phyloP scores from a whole-genome alignment of 2,888 invertebrate genomes.

The Amblyteles armatorius region DNA sequence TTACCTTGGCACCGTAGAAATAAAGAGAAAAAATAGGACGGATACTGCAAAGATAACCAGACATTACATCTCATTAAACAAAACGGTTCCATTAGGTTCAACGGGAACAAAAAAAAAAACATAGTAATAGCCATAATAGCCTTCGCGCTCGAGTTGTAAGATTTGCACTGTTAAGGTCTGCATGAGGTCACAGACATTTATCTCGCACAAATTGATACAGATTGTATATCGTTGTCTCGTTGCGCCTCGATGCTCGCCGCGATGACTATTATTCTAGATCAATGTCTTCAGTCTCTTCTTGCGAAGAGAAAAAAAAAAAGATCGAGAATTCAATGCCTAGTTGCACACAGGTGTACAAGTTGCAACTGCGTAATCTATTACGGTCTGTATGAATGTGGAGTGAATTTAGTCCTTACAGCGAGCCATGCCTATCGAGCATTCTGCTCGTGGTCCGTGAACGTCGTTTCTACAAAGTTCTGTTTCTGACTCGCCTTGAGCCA shows the following conservation, averaged over 20 bases:
- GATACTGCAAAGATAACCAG: neutral
- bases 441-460: conserved; percentile 1
- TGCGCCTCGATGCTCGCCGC: neutral
- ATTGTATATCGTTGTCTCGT: conserved; percentile 27
- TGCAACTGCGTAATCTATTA: neutral
- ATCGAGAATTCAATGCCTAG: neutral
- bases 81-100: neutral
- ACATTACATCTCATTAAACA: conserved; percentile 3
- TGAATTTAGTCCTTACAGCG: conserved; percentile 1
- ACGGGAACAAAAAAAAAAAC: neutral
- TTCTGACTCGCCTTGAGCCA: conserved; percentile 76
- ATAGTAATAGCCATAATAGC: neutral
- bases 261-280: conserved; percentile 24
- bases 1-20: neutral
- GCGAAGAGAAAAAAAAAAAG: neutral
- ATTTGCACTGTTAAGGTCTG: conserved; percentile 6
- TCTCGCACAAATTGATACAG: conserved; percentile 28
- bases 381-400: neutral
- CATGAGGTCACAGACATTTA: conserved; percentile 34
- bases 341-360: neutral
- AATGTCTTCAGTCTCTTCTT: neutral
- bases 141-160: neutral
- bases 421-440: conserved; percentile 16
- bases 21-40: neutral
- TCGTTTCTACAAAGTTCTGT: conserved; percentile 61